Percentiles rank a stretch among this genome's conserved stretches.
phyloP scores from a whole-genome alignment of 2,888 invertebrate species.

The Xylota sylvarum region DNA sequence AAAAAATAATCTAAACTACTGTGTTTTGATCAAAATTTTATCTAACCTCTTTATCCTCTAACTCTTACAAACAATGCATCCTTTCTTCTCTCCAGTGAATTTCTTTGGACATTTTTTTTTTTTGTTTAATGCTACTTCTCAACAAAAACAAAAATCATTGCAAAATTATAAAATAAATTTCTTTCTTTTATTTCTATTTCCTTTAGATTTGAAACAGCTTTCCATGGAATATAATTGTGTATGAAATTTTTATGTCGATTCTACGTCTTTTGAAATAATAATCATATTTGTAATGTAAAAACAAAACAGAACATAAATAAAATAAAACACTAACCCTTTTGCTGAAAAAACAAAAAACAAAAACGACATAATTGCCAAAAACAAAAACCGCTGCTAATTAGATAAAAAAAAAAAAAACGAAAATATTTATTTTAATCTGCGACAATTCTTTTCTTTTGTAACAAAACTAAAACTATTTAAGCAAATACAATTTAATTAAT shows the following conservation, averaged over 20 bases:
- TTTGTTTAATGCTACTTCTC: not conserved
- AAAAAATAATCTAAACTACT: not conserved
- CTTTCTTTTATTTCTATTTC: slow-evolving; percentile 59
- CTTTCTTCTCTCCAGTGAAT: not conserved
- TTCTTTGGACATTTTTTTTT: slow-evolving; percentile 11
- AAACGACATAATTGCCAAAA: slow-evolving; percentile 69
- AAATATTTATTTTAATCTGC: slow-evolving; percentile 61
- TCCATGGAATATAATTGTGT: slow-evolving; percentile 81
- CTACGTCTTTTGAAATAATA: slow-evolving; percentile 78
- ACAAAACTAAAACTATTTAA: slow-evolving; percentile 44
- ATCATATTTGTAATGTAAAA: slow-evolving; percentile 19
- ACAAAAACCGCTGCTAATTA: slow-evolving; percentile 64
- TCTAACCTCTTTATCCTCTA: not conserved
- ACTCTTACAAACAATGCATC: not conserved
- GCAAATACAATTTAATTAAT: slow-evolving; percentile 46
- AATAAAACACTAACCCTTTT: slow-evolving; percentile 46
- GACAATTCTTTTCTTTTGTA: slow-evolving; percentile 63
- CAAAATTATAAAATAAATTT: slow-evolving; percentile 53
- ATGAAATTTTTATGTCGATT: slow-evolving; percentile 80
- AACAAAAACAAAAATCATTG: slow-evolving; percentile 24
- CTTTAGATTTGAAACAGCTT: slow-evolving; percentile 82
- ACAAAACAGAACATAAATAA: slow-evolving; percentile 19
- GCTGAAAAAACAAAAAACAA: slow-evolving; percentile 19
- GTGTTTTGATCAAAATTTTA: slow-evolving; percentile 29
- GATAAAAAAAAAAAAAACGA: slow-evolving; percentile 44